Conservation (phyloP, 2,888 invertebrate genomes). For the Ferrisia virgata region DNA sequence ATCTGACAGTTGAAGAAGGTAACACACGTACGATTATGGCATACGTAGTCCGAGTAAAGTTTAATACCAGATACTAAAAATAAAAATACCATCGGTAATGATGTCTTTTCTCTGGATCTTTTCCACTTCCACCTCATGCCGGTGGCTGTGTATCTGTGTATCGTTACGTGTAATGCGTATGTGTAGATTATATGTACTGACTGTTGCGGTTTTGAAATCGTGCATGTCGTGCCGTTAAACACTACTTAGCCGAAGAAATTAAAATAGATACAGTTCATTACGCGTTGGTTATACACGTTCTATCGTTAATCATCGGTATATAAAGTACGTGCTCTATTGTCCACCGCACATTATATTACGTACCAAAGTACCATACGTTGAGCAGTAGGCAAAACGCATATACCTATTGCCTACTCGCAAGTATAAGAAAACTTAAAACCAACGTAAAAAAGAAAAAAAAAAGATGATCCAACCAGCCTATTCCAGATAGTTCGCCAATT, state of each 20-base stretch:
- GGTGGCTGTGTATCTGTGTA: background rate
- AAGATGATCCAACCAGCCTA: background rate
- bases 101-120: background rate
- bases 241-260: constrained; percentile 12
- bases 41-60: background rate
- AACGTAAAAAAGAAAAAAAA: background rate
- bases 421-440: no score
- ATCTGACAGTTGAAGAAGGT: background rate
- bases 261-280: constrained; percentile 17
- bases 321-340: constrained; percentile 5
- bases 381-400: no score
- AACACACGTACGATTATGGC: background rate
- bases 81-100: background rate
- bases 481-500: background rate
- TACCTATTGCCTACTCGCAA: no score
- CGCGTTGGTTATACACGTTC: background rate
- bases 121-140: background rate
- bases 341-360: background rate
- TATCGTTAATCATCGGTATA: background rate
- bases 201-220: constrained; percentile 2
- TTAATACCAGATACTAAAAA: background rate
- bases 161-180: no score
- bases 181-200: no score
- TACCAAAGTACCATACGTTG: background rate
- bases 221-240: background rate